Conservation (phyloP, 2,113 vertebrate genomes). For the Dipodomys spectabilis region DNA sequence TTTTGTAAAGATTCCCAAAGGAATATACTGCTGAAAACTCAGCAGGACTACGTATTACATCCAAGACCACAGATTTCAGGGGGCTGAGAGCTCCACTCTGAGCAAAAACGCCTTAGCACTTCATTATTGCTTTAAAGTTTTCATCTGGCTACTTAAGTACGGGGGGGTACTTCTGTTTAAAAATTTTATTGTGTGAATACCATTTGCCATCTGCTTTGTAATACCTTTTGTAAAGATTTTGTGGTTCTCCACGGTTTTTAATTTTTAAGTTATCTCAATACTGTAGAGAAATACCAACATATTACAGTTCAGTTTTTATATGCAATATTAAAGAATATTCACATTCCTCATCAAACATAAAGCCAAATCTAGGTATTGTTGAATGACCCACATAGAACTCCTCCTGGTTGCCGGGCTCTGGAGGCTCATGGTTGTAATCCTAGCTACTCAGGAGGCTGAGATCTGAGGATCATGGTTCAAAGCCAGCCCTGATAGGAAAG, state of each 20-base stretch:
- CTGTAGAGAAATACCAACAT: too few species aligned
- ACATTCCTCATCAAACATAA: neutral
- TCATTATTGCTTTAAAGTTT: neutral
- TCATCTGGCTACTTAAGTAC: neutral
- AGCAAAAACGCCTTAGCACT: neutral
- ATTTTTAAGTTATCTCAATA: too few species aligned
- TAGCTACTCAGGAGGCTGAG: too few species aligned
- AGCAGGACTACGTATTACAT: neutral
- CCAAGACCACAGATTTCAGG: neutral
- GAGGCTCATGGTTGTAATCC: too few species aligned
- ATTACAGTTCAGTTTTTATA: neutral
- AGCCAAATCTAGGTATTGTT: neutral
- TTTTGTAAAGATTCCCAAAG: neutral
- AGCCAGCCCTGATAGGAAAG: too few species aligned
- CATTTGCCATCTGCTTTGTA: neutral
- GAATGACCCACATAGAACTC: neutral
- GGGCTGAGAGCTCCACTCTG: neutral
- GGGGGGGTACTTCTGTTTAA: neutral
- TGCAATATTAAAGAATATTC: neutral
- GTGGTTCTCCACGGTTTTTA: neutral
- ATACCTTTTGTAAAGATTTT: neutral
- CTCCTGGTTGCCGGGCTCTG: neutral
- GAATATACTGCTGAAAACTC: neutral
- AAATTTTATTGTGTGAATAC: neutral
- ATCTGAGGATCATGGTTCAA: too few species aligned